Base-by-base conservation (phyloP, 2,797 vertebrate genomes). In the Dicrostonyx torquatus region DNA sequence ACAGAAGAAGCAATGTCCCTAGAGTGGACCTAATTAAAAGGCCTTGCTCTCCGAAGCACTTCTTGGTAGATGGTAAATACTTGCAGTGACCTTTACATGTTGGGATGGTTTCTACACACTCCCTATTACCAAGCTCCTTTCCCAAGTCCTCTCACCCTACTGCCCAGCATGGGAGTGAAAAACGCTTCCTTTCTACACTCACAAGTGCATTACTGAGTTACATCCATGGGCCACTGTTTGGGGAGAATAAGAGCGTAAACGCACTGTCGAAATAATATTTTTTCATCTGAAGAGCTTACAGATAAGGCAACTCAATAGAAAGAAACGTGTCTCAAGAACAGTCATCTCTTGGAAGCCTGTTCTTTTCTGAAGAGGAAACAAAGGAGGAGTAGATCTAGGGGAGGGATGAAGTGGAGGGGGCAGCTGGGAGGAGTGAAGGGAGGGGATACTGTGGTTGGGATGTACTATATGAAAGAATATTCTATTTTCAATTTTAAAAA, bases 261-360 rank as follows among this genome's bases (percentile, higher is more conserved):
- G 48, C 31, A 87, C 3, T 55, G 24, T 50, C 60, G 45, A 18
- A 87, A 86, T 58, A 43, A 78, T 43, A 17, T 66, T 87, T 93
- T 94, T 86, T 93, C 37, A 87, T 31, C 45, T n/a, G 84, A 77
- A 93, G 13, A 92, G 89, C 68, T 64, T 76, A 91, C 34, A 17
- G 45, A 34, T 5, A 24, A 15, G 34, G 34, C 70, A 73, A 73
- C 10, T 11, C 70, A 73, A 43, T 73, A 43, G 37, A 9, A 73
- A 73, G 34, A 70, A 70, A 34, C 0, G 3, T 6, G 7, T 70
- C 66, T n/a, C 66, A 70, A 37, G 37, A 40, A n/a, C 18, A 40
- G n/a, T 22, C 68, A 2, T 72, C 70, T 72, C 37, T 40, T 72
- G 20, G 37, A 72, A 20, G 4, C n/a, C 20, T 72, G 20, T 22